Evolutionary conservation across 1,140 invertebrate genomes (phyloP).

Genomic region (Caenorhabditis latens): DNA sequence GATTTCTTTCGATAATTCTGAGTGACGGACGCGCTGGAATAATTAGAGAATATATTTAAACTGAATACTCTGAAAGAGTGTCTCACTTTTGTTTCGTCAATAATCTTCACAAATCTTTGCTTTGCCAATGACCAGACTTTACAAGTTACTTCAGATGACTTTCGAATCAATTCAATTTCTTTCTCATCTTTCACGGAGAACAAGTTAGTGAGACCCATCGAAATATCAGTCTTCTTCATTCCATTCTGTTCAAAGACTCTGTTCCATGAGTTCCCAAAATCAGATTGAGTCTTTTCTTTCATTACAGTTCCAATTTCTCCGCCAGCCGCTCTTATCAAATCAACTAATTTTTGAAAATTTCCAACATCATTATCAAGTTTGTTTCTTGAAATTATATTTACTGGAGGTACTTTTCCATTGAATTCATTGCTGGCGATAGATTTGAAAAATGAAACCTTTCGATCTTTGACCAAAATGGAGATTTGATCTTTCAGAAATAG

Average conservation of each 20-base stretch:
- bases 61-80: background rate
- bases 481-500: constrained; percentile 79
- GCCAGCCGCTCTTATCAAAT: constrained; percentile 1
- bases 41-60: constrained; percentile 13
- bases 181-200: constrained; percentile 95
- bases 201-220: constrained; percentile 86
- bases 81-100: constrained; percentile 90
- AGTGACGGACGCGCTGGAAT: constrained; percentile 47
- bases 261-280: constrained; percentile 93
- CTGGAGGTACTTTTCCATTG: constrained; percentile 84
- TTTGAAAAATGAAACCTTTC: constrained; percentile 96
- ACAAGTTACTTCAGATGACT: constrained; percentile 90
- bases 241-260: constrained; percentile 80
- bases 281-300: constrained; percentile 85
- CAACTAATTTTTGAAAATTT: constrained; percentile 90
- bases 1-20: constrained; percentile 74
- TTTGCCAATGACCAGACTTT: constrained; percentile 95
- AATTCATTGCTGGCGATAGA: constrained; percentile 88
- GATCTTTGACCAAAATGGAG: constrained; percentile 93
- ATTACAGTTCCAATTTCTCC: constrained; percentile 20
- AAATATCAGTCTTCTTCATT: constrained; percentile 83
- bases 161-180: constrained; percentile 92
- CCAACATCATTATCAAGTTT: constrained; percentile 94
- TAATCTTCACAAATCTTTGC: constrained; percentile 98
- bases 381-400: constrained; percentile 90